Percentiles rank a stretch among this genome's conserved stretches.
Conservation (phyloP, 2,113 vertebrate species). For the Orthonyx spaldingii region DNA sequence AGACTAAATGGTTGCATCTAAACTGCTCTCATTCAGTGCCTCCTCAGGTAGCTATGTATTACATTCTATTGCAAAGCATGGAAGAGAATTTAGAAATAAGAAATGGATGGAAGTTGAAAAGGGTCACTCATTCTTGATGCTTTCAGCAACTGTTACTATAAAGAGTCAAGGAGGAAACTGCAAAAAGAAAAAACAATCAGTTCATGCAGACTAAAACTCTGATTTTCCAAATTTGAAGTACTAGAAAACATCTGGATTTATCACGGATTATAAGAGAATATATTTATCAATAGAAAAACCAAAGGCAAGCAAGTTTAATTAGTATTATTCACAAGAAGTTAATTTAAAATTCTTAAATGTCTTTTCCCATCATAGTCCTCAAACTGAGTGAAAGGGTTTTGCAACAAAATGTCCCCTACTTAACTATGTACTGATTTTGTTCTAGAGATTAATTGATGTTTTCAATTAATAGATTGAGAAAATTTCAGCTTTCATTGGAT, state of each 20-base stretch:
- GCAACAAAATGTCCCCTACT: not conserved
- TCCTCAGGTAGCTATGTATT: not conserved
- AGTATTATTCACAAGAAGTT: not conserved
- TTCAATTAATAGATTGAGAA: not conserved
- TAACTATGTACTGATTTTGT: not conserved
- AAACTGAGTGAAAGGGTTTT: not conserved
- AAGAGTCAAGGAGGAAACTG: not conserved
- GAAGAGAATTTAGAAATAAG: not conserved
- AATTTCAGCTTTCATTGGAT: not conserved
- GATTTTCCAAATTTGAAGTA: not conserved
- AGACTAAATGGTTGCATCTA: not conserved
- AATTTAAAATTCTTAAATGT: not conserved
- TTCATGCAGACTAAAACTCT: not conserved
- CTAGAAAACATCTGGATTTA: not conserved
- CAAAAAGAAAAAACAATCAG: not conserved
- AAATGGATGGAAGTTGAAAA: not conserved
- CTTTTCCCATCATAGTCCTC: not conserved
- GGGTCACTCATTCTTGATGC: not conserved
- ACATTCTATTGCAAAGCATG: not conserved
- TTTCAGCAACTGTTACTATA: not conserved
- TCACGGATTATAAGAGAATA: not conserved
- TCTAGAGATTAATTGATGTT: not conserved
- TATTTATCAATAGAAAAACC: not conserved
- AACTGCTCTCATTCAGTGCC: not conserved
- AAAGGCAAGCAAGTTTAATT: not conserved